phyloP scores from a whole-genome alignment of 1,140 invertebrate genomes.

The Pseudomyrmex flavicornis region DNA sequence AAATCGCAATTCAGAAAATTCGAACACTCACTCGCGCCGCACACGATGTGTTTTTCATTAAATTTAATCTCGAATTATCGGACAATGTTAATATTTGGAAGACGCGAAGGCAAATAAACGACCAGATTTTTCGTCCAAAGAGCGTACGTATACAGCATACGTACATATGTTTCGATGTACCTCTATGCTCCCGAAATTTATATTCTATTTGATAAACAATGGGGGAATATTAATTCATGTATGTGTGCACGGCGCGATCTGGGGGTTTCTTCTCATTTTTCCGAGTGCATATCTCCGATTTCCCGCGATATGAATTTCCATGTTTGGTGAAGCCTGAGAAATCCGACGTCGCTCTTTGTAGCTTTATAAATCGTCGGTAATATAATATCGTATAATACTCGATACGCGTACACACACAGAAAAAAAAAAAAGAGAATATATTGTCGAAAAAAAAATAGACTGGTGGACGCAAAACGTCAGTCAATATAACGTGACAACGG shows the following conservation, averaged over 20 bases:
- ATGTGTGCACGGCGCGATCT: not conserved
- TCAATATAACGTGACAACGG: not conserved
- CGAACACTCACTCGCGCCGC: not conserved
- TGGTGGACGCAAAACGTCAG: conserved; percentile 8
- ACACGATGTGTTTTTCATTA: not conserved
- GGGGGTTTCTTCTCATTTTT: conserved; percentile 55
- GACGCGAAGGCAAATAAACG: conserved; percentile 17
- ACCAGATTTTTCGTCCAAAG: conserved; percentile 23
- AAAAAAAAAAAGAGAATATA: not conserved
- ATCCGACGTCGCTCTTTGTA: conserved; percentile 23
- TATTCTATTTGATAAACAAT: conserved; percentile 50
- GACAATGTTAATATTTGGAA: conserved; percentile 55
- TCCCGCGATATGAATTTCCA: conserved; percentile 45
- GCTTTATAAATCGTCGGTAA: conserved; percentile 49
- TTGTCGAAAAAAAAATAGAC: conserved; percentile 7
- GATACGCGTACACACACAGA: not conserved
- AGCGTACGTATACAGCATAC: not conserved
- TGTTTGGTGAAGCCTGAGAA: conserved; percentile 41
- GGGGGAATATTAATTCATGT: conserved; percentile 53
- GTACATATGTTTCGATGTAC: not conserved
- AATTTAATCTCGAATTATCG: conserved; percentile 31
- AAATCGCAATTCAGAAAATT: conserved; percentile 26
- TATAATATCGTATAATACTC: conserved; percentile 34
- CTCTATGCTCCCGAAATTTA: conserved; percentile 24
- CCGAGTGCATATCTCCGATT: conserved; percentile 39